Base-by-base conservation (phyloP, 2,888 invertebrate species). In the Cephus rjabovi region DNA sequence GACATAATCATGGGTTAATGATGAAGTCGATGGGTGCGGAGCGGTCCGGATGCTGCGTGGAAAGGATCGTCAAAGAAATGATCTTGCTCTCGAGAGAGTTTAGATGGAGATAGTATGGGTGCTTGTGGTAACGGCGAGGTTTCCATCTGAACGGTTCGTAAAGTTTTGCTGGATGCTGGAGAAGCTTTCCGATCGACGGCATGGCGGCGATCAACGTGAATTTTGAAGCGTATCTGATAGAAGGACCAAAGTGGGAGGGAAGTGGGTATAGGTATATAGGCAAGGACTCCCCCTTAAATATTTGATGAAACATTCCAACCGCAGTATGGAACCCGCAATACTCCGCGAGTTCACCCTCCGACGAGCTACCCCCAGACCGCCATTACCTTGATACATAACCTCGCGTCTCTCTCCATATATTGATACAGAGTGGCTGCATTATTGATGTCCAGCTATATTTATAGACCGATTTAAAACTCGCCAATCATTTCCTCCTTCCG, bases 251-350 rank as follows among this genome's bases (percentile, higher is more conserved):
- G 56, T 56, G 56, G 56, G 56, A 15, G 40, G 40, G 15, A 40
- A 15, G 40, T 40, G 56, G 23, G 15, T 56, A 23, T 56, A 56
- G 56, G 56, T 56, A 56, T 56, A 56, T 9, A 56, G 56, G 23
- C 87, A 87, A 87, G 86, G 88, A 86, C 88, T 87, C 85, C 33
- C 81, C 81, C 83, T 83, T 90, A 86, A 90, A 90, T 90, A 90
- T 88, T 90, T 89, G 85, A 90, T 90, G 90, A 87, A 90, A 90
- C 90, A 89, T 87, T 86, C 87, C 87, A 84, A 86, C 89, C 89
- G 89, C 89, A 88, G 90, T 89, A 90, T 89, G 88, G 86, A 80
- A 79, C 83, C 84, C 56, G 77, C 68, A 74, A 73, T 69, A 74
- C 74, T 77, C 74, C 77, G 77, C 77, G 69, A 73, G 9, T 56